Conservation (phyloP, 1,140 invertebrate genomes). For the Oncopodura yosiiana region DNA sequence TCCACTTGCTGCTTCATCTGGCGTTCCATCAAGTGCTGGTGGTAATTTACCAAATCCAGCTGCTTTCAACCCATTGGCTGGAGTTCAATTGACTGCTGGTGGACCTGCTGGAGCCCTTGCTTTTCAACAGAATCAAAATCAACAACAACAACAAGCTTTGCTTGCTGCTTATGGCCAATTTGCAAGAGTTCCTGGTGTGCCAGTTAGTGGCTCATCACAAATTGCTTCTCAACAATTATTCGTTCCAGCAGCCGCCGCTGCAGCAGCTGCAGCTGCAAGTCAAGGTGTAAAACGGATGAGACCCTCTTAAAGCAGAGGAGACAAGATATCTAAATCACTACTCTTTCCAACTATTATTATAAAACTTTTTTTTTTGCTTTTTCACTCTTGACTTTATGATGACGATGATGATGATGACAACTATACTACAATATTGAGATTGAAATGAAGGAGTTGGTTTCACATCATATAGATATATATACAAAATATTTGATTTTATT, state of each 20-base stretch:
- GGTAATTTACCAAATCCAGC: constrained; percentile 10
- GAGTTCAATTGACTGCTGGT: constrained; percentile 20
- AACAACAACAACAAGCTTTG: constrained; percentile 29
- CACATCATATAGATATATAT: too few relatives aligned
- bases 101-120: constrained; percentile 20
- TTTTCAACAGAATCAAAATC: constrained; percentile 32
- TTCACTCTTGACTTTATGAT: too few relatives aligned
- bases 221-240: constrained; percentile 31
- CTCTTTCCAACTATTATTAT: neutral
- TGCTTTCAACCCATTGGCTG: constrained; percentile 29
- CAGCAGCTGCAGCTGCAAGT: constrained; percentile 38
- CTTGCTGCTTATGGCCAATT: constrained; percentile 32
- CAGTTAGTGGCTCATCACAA: constrained; percentile 15
- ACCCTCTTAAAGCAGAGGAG: constrained; percentile 27
- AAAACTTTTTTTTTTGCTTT: too few relatives aligned
- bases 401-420: too few relatives aligned
- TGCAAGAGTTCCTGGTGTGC: constrained; percentile 28
- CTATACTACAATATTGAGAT: too few relatives aligned
- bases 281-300: constrained; percentile 31
- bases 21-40: neutral
- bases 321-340: neutral
- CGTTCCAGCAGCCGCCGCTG: constrained; percentile 35
- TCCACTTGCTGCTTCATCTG: neutral
- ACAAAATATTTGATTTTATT: too few relatives aligned
- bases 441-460: too few relatives aligned